Conservation (phyloP, 2,888 invertebrate genomes). For the Drosophila infuscata region DNA sequence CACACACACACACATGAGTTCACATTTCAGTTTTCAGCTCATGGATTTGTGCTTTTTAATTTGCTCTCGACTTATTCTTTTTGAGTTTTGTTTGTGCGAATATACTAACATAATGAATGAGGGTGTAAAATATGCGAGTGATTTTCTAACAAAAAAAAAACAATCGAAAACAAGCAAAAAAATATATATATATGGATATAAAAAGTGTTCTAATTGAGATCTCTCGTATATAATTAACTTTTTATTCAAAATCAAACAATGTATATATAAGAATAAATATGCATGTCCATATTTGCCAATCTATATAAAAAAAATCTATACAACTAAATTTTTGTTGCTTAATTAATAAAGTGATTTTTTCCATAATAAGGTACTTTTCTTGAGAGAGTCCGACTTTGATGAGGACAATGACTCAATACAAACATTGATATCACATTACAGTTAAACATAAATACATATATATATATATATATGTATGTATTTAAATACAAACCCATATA, state of each 20-base stretch:
- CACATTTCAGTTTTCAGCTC: slow-evolving; percentile 45
- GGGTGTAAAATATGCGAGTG: slow-evolving; percentile 52
- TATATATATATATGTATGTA: neutral
- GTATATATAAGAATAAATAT: neutral
- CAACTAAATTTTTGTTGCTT: slow-evolving; percentile 16
- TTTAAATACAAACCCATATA: neutral
- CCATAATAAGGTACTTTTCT: slow-evolving; percentile 21
- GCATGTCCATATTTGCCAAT: neutral
- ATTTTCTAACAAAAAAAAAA: slow-evolving; percentile 26
- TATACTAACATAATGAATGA: slow-evolving; percentile 33
- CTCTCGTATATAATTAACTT: neutral
- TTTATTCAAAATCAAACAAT: neutral
- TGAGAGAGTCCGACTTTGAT: slow-evolving; percentile 8
- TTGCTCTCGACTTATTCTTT: slow-evolving; percentile 56
- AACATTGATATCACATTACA: neutral
- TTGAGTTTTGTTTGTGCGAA: slow-evolving; percentile 17
- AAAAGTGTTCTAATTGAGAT: neutral
- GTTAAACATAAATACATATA: neutral
- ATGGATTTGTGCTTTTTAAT: slow-evolving; percentile 59
- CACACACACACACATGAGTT: slow-evolving; percentile 35
- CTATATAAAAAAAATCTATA: neutral
- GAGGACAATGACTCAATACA: neutral
- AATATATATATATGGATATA: neutral
- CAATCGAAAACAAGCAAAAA: slow-evolving; percentile 5
- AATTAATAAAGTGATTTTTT: slow-evolving; percentile 29